Conservation (phyloP, 1,140 invertebrate genomes). For the Drosophila yakuba region DNA sequence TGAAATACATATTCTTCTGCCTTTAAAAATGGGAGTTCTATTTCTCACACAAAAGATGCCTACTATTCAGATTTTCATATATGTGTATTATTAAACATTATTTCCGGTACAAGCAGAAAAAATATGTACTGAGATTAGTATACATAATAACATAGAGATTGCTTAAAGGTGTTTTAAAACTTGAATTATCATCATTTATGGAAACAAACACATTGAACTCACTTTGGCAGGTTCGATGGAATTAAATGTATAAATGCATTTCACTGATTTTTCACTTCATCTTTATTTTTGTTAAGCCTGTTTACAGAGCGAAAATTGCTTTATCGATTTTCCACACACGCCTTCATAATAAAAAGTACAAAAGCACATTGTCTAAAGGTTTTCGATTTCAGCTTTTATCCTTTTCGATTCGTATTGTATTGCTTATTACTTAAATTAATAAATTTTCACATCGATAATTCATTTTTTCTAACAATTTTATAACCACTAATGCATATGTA, state of each 20-base stretch:
- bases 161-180: background rate
- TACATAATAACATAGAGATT: background rate
- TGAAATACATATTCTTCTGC: background rate
- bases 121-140: background rate
- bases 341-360: conserved; percentile 21
- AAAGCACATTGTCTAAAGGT: background rate
- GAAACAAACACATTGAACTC: background rate
- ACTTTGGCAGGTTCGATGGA: conserved; percentile 13
- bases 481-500: conserved; percentile 45
- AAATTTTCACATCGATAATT: conserved; percentile 18
- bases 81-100: background rate
- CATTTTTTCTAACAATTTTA: conserved; percentile 34
- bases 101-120: background rate
- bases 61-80: too few species aligned
- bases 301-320: conserved; percentile 35
- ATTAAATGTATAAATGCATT: conserved; percentile 17
- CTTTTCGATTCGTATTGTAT: conserved; percentile 3
- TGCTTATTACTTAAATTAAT: conserved; percentile 1
- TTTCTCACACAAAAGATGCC: too few species aligned
- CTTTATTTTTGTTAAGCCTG: conserved; percentile 40
- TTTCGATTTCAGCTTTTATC: conserved; percentile 6
- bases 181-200: background rate
- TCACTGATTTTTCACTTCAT: conserved; percentile 31
- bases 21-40: conserved; percentile 1
- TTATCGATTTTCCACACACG: conserved; percentile 37